These are phyloP conservation scores for Perithous albicinctus DNA, from an alignment of 2,888 invertebrate genomes.

Conservation along the genomic window DNA sequence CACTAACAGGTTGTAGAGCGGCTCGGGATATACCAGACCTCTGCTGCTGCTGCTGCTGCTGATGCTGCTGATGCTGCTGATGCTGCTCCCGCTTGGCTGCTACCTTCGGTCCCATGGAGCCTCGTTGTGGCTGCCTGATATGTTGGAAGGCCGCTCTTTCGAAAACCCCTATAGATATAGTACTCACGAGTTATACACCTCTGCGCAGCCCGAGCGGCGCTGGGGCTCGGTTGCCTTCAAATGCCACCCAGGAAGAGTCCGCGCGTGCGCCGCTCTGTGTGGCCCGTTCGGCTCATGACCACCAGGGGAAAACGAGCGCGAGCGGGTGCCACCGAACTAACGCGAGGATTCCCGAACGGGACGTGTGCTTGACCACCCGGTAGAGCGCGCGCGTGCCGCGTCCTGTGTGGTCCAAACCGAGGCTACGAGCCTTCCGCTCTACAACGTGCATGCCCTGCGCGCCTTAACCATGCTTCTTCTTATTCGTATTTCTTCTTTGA, in stretches of 20 bases:
- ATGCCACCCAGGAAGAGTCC: slow-evolving; percentile 84
- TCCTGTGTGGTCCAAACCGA: slow-evolving; percentile 89
- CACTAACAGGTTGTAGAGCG: slow-evolving; percentile 83
- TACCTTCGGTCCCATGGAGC: slow-evolving; percentile 16
- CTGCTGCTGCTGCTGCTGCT: slow-evolving; percentile 42
- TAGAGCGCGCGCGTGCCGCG: slow-evolving; percentile 91
- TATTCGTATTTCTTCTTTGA: slow-evolving; percentile 48
- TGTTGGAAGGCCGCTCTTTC: no score
- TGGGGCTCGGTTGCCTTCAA: slow-evolving; percentile 80
- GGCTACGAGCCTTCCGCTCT: slow-evolving; percentile 68
- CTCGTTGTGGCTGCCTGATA: slow-evolving; percentile 17
- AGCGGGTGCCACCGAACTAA: slow-evolving; percentile 76
- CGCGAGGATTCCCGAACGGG: slow-evolving; percentile 79
- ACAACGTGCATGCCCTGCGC: slow-evolving; percentile 67
- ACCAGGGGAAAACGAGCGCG: slow-evolving; percentile 77
- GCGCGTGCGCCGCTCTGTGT: slow-evolving; percentile 84
- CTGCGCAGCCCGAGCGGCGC: slow-evolving; percentile 58
- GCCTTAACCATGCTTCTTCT: slow-evolving; percentile 63
- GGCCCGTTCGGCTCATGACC: slow-evolving; percentile 78
- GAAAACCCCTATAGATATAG: background rate
- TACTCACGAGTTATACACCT: background rate
- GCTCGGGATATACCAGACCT: slow-evolving; percentile 62
- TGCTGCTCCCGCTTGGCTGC: slow-evolving; percentile 29
- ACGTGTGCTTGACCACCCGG: slow-evolving; percentile 84
- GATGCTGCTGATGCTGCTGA: slow-evolving; percentile 23